A percentile compares a stretch with the other conserved stretches of the same genome.
Conservation (phyloP, 2,113 vertebrate genomes). For the Fregetta grallaria region DNA sequence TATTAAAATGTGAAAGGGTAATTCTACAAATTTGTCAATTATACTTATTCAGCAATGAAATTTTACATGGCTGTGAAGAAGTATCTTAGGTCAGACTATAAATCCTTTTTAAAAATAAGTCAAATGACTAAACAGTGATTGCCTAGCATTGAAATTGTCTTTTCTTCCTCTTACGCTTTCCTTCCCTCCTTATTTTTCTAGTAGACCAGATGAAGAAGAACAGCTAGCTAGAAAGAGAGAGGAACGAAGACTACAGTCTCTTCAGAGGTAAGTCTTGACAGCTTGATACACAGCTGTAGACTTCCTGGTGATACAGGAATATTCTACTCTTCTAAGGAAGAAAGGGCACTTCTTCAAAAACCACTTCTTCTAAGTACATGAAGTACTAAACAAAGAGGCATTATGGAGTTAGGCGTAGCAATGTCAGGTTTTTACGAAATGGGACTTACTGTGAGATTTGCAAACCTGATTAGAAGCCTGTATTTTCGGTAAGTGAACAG, state of each 20-base stretch:
- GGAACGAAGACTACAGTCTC: conserved; percentile 53
- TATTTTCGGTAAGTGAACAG: not conserved
- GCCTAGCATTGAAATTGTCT: not conserved
- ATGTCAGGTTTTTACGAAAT: not conserved
- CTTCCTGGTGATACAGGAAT: not conserved
- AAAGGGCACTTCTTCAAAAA: too few relatives aligned
- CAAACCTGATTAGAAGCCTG: not conserved
- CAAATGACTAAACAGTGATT: not conserved
- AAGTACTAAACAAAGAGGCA: not conserved
- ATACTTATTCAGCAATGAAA: not conserved
- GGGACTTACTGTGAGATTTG: not conserved
- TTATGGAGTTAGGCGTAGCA: not conserved
- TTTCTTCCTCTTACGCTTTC: not conserved
- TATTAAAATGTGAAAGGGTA: not conserved
- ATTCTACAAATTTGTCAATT: not conserved
- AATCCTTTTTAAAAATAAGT: not conserved
- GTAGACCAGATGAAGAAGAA: conserved; percentile 54
- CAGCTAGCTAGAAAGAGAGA: conserved; percentile 62
- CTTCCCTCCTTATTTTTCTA: not conserved
- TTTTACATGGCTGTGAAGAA: not conserved
- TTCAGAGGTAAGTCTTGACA: conserved; percentile 62
- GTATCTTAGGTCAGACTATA: not conserved
- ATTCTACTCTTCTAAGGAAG: not conserved
- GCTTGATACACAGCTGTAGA: not conserved
- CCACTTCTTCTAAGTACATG: not conserved